Evolutionary conservation across 2,797 vertebrate species (phyloP), one percentile per base, ranked within the genome.

Genomic region (Pangasius mekongensis): DNA sequence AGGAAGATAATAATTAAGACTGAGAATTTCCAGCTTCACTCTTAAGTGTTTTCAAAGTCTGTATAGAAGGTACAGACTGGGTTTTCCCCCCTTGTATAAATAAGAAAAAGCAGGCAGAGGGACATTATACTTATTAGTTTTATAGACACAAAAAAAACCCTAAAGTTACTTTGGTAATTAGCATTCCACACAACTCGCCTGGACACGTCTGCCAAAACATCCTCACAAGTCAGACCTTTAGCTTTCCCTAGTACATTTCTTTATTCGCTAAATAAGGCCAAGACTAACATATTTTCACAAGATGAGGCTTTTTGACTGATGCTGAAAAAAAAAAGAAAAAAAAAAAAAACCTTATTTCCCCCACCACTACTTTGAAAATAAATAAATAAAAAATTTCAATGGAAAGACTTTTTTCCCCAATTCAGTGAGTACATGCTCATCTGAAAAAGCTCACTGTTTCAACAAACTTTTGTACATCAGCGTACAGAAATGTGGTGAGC

Each of bases 121-220:
- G 6, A 66, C 36, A 27, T 39, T 4, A 2, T n/a, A 13, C 36
- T 2, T 47, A 83, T 66, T 49, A 47, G 36, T 49, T 83, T 49
- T 20, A 64, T 14, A 36, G 67, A 67, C 18, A 52, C 82, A 84
- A 52, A 82, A 36, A 36, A 39, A 52, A 8, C 10, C 11, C 62
- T 30, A 1, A 67, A 30, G 47, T 49, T 84, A 67, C 52, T 84
- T 84, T 33, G 47, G 82, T 33, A 20, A 84, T 84, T 67, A 52
- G 43, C 62, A 84, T 84, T 84, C 82, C 62, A 33, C 18, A 4
- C 43, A 30, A 49, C 82, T 24, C 8, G 62, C 43, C 82, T 52
- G 62, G 62, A 22, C 82, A 33, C 18, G 82, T 67, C 60, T 83
- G 62, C 62, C 82, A 83, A 52, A 66, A 33, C 27, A 49, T 18